Evolutionary conservation across 2,113 vertebrate genomes (phyloP), one percentile per base, ranked within the genome.

Genomic region (Hucho hucho): DNA sequence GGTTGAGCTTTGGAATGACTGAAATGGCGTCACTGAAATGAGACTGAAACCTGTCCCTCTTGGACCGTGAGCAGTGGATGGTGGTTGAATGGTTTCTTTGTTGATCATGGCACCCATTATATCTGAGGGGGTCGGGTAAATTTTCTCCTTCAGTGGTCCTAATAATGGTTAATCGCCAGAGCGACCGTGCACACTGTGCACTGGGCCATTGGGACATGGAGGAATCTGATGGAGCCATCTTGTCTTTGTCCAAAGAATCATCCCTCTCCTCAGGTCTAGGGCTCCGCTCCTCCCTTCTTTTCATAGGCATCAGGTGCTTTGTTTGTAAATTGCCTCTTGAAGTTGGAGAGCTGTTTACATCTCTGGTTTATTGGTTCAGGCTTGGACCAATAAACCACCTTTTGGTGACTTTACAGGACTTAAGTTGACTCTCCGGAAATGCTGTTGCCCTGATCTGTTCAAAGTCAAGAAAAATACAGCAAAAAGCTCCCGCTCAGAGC

Each of bases 161-260:
- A 75, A 84, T 83, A 92, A 83, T 90, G 87, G 81, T 88, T 80
- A 88, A 87, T 71, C 70, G 73, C 75, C 72, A 68, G 16, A 13
- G 25, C 81, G 84, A 89, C 87, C 6, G 4, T 65, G 26, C 49
- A 53, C 79, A 70, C 70, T 16, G 56, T 4, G 74, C 75, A 28
- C 49, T 53, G 49, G 49, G 49, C 49, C 16, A 53, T 2, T 14
- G 47, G 47, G 47, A 49, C 76, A 72, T 20, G 58, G 12, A 49
- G 64, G 81, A 84, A 74, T 72, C 61, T 73, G 75, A 77, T 67
- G 12, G 68, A 47, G 78, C 47, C 13, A 37, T 80, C 13, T 66
- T 18, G 56, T 65, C 25, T 53, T 65, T 43, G 37, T 22, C 25
- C 13, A 4, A 13, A 16, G 3, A 6, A 28, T 65, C 25, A 65